Conservation (phyloP, 2,888 invertebrate genomes). For the Heteropelma amictum region DNA sequence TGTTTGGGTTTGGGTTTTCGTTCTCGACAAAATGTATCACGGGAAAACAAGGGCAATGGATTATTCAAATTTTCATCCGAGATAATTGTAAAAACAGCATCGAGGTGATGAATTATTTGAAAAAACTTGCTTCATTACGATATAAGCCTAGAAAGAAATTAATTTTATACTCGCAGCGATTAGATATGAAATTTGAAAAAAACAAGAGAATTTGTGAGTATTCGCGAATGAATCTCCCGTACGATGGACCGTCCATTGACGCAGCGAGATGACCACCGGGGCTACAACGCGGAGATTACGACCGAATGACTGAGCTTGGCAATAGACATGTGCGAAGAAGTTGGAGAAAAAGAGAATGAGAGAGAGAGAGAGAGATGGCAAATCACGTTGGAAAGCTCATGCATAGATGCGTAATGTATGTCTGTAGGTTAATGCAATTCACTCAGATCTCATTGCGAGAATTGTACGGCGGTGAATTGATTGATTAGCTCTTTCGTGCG, state of each 20-base stretch:
- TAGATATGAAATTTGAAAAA: no score
- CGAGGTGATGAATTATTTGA: no score
- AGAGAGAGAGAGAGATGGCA: constrained; percentile 33
- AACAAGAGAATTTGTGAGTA: no score
- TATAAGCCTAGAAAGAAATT: no score
- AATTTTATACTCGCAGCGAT: no score
- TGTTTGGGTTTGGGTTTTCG: no score
- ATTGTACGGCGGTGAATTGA: constrained; percentile 75
- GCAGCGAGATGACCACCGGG: constrained; percentile 47
- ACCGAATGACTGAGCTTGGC: constrained; percentile 30
- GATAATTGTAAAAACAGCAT: no score
- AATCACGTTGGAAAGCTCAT: constrained; percentile 60
- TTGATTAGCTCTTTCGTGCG: constrained; percentile 75
- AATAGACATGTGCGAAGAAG: constrained; percentile 31
- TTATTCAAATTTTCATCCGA: no score
- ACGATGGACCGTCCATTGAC: constrained; percentile 38
- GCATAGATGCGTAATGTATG: constrained; percentile 73
- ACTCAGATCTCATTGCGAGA: constrained; percentile 76
- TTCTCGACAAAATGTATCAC: no score
- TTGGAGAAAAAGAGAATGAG: constrained; percentile 4
- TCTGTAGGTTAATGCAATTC: constrained; percentile 78
- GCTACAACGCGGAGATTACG: constrained; percentile 43
- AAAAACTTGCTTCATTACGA: no score
- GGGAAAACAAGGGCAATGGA: no score
- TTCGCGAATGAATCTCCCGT: constrained; percentile 38